These are phyloP conservation scores for Rhodeus uyekii DNA, from an alignment of 2,797 vertebrate species.

Conservation along the genomic window DNA sequence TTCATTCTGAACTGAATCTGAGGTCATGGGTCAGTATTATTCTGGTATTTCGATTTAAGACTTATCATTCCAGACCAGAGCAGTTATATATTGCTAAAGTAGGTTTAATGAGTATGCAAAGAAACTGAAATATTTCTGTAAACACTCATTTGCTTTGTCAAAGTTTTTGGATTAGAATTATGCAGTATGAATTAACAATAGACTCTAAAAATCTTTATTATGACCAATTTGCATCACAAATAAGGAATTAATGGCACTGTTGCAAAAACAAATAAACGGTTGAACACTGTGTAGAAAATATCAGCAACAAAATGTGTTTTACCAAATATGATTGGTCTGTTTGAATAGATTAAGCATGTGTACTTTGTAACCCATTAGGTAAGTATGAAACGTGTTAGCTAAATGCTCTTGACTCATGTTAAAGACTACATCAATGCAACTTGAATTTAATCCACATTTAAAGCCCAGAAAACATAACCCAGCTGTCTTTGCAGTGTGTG, in stretches of 20 bases:
- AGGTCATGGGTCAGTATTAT: not conserved
- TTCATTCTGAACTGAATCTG: conserved; percentile 8
- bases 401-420: not conserved
- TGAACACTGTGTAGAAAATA: too few relatives aligned
- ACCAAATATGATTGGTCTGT: not conserved
- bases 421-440: not conserved
- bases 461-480: not conserved
- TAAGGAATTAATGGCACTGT: not conserved
- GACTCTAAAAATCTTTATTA: not conserved
- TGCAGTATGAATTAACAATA: not conserved
- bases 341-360: not conserved
- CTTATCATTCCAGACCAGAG: not conserved
- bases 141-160: not conserved
- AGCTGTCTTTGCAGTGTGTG: not conserved
- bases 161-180: not conserved
- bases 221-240: not conserved
- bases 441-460: not conserved
- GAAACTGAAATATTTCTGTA: not conserved
- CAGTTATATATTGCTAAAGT: not conserved
- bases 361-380: not conserved
- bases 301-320: not conserved
- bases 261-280: too few relatives aligned
- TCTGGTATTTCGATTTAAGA: not conserved
- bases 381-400: too few relatives aligned
- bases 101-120: not conserved